Evolutionary conservation across 2,113 vertebrate species (phyloP), one percentile per base, ranked within the genome.

Genomic region (Boulengeromyrus knoepffleri): DNA sequence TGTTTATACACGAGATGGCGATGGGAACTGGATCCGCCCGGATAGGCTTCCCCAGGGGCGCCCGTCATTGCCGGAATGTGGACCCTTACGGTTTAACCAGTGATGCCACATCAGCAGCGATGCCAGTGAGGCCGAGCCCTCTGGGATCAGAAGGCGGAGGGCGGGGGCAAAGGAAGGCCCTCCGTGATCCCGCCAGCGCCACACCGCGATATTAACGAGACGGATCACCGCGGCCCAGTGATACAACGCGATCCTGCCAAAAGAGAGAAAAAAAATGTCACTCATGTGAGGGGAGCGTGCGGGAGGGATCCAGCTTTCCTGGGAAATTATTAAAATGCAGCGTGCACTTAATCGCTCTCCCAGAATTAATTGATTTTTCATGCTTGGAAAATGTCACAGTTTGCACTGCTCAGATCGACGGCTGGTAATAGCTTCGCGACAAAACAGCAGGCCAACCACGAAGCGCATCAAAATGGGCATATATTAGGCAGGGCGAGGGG

Each of bases 341-440:
- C 96, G 96, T 96, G 95, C 96, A 96, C 96, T 97, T 97, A 97
- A 97, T 97, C 96, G 96, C 95, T 96, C 96, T 96, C 95, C 96
- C 96, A 96, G 96, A 97, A 97, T 96, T 97, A 97, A 97, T 97
- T 97, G 96, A 97, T 97, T 97, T 97, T 96, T 96, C 96, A 97
- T 91, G 94, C 96, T 97, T 89, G 91, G 96, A 95, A 97, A 97
- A 97, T 96, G 95, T 96, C 96, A 97, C 93, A 94, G 94, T 96
- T 94, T 93, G 95, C 85, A 77, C 91, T 89, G 94, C 92, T 95
- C 91, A 90, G 92, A 93, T 94, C 88, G 85, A 91, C 92, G 94
- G 95, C 94, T 94, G 84, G 92, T 93, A 93, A 93, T 89, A 45
- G 93, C 90, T 92, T 92, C 93, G 93, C 91, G 94, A 95, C 94